Percentiles rank a stretch among this genome's conserved stretches.
Evolutionary conservation across 2,797 vertebrate genomes (phyloP).

Genomic region (Spinibarbus caldwelli): DNA sequence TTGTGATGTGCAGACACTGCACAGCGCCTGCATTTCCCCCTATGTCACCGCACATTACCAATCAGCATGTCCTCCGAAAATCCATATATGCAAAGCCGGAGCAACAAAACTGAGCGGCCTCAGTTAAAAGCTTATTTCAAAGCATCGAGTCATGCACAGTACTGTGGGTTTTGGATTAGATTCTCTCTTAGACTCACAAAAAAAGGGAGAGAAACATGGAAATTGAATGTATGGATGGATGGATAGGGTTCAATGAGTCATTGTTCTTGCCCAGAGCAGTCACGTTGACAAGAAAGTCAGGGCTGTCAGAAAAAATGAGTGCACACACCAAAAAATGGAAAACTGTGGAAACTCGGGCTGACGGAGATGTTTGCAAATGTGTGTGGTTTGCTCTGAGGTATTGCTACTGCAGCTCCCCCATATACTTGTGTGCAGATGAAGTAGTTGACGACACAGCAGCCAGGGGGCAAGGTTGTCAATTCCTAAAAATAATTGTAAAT

Average conservation of each 20-base stretch:
- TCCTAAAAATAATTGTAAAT: slow-evolving; percentile 4
- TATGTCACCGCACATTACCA: neutral
- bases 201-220: neutral
- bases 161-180: slow-evolving; percentile 6
- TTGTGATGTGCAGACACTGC: neutral
- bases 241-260: slow-evolving; percentile 22
- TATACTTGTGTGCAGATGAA: neutral
- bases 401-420: neutral
- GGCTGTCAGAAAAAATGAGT: slow-evolving; percentile 31
- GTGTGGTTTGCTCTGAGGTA: neutral
- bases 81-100: neutral
- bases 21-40: neutral
- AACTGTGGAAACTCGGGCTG: neutral
- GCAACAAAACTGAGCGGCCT: neutral
- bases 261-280: slow-evolving; percentile 7
- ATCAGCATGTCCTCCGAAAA: neutral
- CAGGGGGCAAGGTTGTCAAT: neutral
- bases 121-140: neutral
- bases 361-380: neutral
- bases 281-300: slow-evolving; percentile 20
- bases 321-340: neutral
- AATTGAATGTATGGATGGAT: neutral
- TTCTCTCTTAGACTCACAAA: neutral
- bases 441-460: neutral
- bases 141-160: neutral